A percentile compares a stretch with the other conserved stretches of the same genome.
phyloP scores from a whole-genome alignment of 2,888 invertebrate species.

The Agriopis aurantiaria region DNA sequence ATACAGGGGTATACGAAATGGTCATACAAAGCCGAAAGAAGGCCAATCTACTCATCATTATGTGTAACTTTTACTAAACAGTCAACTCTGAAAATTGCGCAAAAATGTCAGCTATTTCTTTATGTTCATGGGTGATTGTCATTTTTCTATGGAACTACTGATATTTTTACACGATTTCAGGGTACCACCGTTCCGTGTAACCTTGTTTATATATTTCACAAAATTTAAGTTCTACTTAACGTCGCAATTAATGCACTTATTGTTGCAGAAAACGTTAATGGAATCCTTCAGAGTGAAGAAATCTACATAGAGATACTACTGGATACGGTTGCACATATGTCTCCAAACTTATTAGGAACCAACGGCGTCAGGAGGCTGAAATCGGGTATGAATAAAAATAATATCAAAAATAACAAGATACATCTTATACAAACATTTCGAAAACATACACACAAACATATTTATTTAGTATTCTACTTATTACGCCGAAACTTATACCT shows the following conservation, averaged over 20 bases:
- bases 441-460: neutral
- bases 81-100: neutral
- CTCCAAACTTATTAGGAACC: constrained; percentile 87
- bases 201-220: no score
- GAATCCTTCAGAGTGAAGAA: constrained; percentile 89
- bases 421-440: neutral
- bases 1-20: no score
- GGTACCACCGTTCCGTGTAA: no score
- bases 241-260: neutral
- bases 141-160: no score
- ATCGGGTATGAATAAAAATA: constrained; percentile 66
- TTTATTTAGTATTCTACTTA: neutral
- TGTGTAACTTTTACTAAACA: no score
- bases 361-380: constrained; percentile 87
- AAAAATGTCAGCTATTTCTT: neutral
- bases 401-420: neutral
- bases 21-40: no score
- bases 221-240: neutral
- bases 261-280: constrained; percentile 86
- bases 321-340: constrained; percentile 85
- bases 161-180: no score
- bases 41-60: no score
- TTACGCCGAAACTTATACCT: neutral
- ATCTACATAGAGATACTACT: constrained; percentile 88
- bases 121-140: no score